phyloP scores from a whole-genome alignment of 2,888 invertebrate species.

The Glomeris marginata region DNA sequence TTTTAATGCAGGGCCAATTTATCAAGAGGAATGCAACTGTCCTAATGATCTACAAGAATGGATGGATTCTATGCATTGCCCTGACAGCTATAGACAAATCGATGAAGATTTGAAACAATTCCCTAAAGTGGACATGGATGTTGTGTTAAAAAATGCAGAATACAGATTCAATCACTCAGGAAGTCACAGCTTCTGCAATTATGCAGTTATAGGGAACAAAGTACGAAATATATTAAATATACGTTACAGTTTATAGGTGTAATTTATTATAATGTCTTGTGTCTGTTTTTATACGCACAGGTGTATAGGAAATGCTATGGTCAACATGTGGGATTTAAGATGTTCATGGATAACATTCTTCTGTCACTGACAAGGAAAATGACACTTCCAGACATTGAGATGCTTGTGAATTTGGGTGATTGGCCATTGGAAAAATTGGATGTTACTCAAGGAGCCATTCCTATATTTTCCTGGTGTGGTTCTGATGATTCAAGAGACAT shows the following conservation, averaged over 20 bases:
- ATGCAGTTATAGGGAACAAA: slow-evolving; percentile 64
- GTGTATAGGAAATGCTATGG: slow-evolving; percentile 81
- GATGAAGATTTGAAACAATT: slow-evolving; percentile 52
- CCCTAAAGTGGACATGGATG: slow-evolving; percentile 50
- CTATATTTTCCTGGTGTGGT: slow-evolving; percentile 95
- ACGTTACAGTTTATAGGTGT: slow-evolving; percentile 6
- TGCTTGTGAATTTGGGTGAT: slow-evolving; percentile 86
- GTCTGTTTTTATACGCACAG: slow-evolving; percentile 22
- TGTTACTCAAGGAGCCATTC: slow-evolving; percentile 38
- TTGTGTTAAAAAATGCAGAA: slow-evolving; percentile 45
- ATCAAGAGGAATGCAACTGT: slow-evolving; percentile 73
- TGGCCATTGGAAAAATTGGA: slow-evolving; percentile 58
- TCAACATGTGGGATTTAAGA: slow-evolving; percentile 86
- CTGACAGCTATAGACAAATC: slow-evolving; percentile 47
- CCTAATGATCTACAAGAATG: slow-evolving; percentile 51
- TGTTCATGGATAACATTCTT: slow-evolving; percentile 81
- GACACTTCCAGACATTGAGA: slow-evolving; percentile 66
- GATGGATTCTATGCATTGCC: slow-evolving; percentile 46
- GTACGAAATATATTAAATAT: slow-evolving; percentile 23
- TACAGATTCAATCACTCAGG: slow-evolving; percentile 59
- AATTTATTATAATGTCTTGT: slow-evolving; percentile 16
- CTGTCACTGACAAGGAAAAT: slow-evolving; percentile 67
- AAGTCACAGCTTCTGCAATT: slow-evolving; percentile 77
- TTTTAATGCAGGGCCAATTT: slow-evolving; percentile 42
- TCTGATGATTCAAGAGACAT: slow-evolving; percentile 72